Conservation (phyloP, 2,113 vertebrate species). For the Gymnocephalus cernua region DNA sequence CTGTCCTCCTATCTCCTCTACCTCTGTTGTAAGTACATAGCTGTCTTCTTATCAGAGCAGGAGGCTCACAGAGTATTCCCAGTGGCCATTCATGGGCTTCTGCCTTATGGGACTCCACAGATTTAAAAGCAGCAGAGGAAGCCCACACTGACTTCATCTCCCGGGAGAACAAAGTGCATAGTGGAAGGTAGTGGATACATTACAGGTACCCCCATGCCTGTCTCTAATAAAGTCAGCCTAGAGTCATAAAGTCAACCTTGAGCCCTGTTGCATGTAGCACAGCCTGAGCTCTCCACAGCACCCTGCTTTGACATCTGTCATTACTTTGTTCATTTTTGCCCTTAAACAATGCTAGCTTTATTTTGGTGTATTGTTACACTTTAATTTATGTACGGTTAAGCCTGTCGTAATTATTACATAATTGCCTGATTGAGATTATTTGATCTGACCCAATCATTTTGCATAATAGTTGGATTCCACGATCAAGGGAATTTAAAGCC, state of each 20-base stretch:
- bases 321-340: not conserved
- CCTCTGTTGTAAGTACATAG: constrained; percentile 44
- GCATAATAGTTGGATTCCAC: no score
- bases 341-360: not conserved
- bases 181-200: constrained; percentile 49
- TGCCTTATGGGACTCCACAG: constrained; percentile 65
- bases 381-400: not conserved
- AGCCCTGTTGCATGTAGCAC: constrained; percentile 5
- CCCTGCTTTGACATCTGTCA: not conserved
- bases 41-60: constrained; percentile 64
- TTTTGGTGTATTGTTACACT: not conserved
- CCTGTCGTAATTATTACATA: no score
- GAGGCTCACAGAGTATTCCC: constrained; percentile 69
- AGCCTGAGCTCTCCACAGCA: constrained; percentile 2
- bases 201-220: constrained; percentile 23
- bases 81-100: constrained; percentile 51
- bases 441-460: no score
- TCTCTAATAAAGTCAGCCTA: constrained; percentile 44
- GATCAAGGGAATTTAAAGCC: no score
- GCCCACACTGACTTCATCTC: constrained; percentile 63
- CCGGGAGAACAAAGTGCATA: constrained; percentile 55
- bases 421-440: no score
- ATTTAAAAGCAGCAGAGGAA: constrained; percentile 64
- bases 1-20: constrained; percentile 35
- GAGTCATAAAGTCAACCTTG: constrained; percentile 22